Evolutionary conservation across 2,888 invertebrate species (phyloP), one percentile per base, ranked within the genome.

Genomic region (Abrostola tripartita): DNA sequence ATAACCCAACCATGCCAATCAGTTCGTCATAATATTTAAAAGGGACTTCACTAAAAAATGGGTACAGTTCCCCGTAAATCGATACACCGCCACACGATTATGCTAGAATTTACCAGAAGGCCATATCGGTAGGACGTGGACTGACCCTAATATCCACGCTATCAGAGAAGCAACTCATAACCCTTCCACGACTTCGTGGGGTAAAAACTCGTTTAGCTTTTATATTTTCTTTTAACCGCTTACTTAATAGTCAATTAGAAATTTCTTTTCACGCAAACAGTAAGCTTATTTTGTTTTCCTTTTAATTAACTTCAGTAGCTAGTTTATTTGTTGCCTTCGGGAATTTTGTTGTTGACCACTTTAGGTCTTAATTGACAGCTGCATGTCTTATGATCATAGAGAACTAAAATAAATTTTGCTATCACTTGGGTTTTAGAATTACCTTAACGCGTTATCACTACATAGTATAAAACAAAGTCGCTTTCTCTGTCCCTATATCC

Each of bases 291-390:
- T 50, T 58, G 60, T 74, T 61, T 60, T 57, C 36, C 40, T 56
- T 76, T 61, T 72, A 75, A 76, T 76, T 73, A 70, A 67, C 54
- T 56, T 44, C 38, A 54, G 42, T 55, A 53, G n/a, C 56, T 60
- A 52, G 44, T 68, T 65, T 61, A 67, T 65, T 74, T 14, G 44
- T 47, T 51, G 49, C 9, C n/a, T 36, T 35, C 38, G 35, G 9
- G 38, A 24, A 7, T 35, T 56, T 0, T 24, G 49, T 41, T 47
- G 38, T 42, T 40, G 50, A 40, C 9, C 35, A 61, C 36, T 76
- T 63, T 59, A 52, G n/a, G 14, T n/a, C 49, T 14, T 37, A 44
- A 65, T 67, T 65, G 57, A 59, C 40, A 42, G 12, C 5, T 40
- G 10, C 35, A 35, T 24, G 5, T 10, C 4, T 24, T 12, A 14